Base-by-base conservation (phyloP, 2,888 invertebrate species). In the Unio pictorum region DNA sequence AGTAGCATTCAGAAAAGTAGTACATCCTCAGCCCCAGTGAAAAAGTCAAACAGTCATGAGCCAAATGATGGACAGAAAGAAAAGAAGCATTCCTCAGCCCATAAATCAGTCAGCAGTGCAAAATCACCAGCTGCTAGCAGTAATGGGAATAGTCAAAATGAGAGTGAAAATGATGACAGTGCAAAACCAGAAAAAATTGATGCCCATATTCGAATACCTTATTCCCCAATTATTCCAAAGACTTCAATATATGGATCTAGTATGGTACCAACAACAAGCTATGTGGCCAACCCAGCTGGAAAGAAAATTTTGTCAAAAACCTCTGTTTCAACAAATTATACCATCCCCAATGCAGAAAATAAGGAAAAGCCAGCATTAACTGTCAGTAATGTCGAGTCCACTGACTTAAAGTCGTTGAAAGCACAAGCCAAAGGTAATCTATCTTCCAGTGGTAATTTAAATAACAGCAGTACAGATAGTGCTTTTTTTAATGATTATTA, bases 371-470 rank as follows among this genome's bases (percentile, higher is more conserved):
- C 81, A 15, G 70, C 78, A 8, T 64, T 84, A 28, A 75, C 80
- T 54, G 84, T 84, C 18, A 84, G 79, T 76, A 85, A 83, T 64
- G 84, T 85, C 34, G 85, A 86, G 72, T 81, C 82, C 18, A 81
- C 84, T 23, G 86, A 85, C 67, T 78, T 86, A 63, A 79, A 80
- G 75, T 80, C 81, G 20, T 77, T 83, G 69, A 84, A 83, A 72
- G 73, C 79, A 59, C 76, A 76, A 34, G 74, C 76, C 56, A 86
- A 86, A 86, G 86, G 86, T 86, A 84, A 83, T 78, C 67, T 73
- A 45, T 74, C 68, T 68, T 71, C 71, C 60, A 72, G 72, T 26
- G 66, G 65, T 28, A 60, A 68, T 45, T 26, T 66, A 34, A 58
- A 58, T 34, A 68, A 62, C 55, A 66, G 68, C 58, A 72, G 72